Evolutionary conservation across 2,113 vertebrate species (phyloP), one percentile per base, ranked within the genome.

Genomic region (Dryoscopus gambensis): DNA sequence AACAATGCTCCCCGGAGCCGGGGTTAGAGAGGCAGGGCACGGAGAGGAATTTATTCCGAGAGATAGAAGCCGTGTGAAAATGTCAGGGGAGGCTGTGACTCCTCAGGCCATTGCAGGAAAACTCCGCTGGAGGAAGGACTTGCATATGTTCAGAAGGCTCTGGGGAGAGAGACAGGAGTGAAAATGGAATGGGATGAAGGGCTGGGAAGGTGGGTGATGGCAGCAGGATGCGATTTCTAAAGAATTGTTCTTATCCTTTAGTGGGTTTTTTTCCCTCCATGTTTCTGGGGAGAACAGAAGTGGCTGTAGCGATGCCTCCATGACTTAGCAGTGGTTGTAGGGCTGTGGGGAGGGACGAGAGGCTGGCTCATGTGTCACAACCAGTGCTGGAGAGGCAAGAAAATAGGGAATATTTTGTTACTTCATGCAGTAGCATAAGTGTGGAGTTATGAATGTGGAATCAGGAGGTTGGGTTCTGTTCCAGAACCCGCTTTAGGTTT

Each of bases 91-190:
- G 90, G 62, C 90, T 89, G 69, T 89, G 76, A 57, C 81, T 94
- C 71, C 87, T 81, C 86, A 27, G 93, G 85, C 94, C 95, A 50
- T 74, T 97, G 96, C 93, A 83, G 95, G 94, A 88, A 65, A 94
- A 40, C 84, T 84, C 46, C 0, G 7, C 68, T 73, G 73, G 59
- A 88, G 59, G 92, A 74, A 90, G 73, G 55, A 63, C 88, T 92
- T 87, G 74, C 24, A 20, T 84, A 15, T 35, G 4, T 39, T 84
- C 22, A 50, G 50, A 64, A 65, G 21, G 35, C 71, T 85, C 85
- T 64, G 67, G 92, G 78, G 89, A 9, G 87, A 13, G 67, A 77
- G 59, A 6, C 11, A 17, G 65, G 89, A 81, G 23, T 73, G 64
- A 55, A 87, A 89, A 75, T 2, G 11, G 49, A 5, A 2, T 13